Percentiles rank a stretch among this genome's conserved stretches.
phyloP scores from a whole-genome alignment of 2,888 invertebrate species.

The Microctonus hyperodae region DNA sequence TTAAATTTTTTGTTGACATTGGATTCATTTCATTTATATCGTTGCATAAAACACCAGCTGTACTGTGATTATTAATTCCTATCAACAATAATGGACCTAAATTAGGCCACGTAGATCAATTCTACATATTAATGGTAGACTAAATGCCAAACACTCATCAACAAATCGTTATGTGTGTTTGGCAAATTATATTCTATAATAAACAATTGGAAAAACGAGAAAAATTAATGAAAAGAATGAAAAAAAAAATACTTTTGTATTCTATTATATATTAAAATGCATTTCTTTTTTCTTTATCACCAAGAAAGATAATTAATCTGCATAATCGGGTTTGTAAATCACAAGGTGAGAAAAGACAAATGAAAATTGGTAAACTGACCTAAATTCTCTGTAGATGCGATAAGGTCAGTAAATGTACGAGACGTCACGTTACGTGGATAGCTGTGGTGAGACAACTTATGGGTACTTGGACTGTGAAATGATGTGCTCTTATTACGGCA shows the following conservation, averaged over 20 bases:
- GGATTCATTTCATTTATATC: conserved; percentile 44
- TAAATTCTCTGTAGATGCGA: conserved; percentile 78
- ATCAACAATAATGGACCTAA: conserved; percentile 33
- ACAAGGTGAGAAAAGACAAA: background rate
- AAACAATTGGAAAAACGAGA: background rate
- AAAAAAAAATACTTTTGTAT: background rate
- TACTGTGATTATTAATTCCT: conserved; percentile 46
- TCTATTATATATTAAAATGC: background rate
- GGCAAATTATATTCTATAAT: background rate
- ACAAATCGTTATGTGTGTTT: conserved; percentile 18
- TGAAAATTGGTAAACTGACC: conserved; percentile 63
- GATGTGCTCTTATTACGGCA: conserved; percentile 82
- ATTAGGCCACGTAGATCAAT: conserved; percentile 17
- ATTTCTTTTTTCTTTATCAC: too few relatives aligned
- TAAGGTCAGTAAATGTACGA: conserved; percentile 74
- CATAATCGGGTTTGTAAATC: background rate
- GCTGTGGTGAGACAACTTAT: conserved; percentile 66
- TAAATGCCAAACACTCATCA: background rate
- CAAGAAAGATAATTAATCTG: background rate
- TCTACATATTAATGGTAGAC: conserved; percentile 5
- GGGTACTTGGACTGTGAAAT: conserved; percentile 77
- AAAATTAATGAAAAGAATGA: background rate
- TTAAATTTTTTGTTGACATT: conserved; percentile 65
- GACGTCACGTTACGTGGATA: conserved; percentile 58
- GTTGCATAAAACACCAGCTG: conserved; percentile 44